Evolutionary conservation across 2,113 vertebrate species (phyloP).

Genomic region (Mus musculus): DNA sequence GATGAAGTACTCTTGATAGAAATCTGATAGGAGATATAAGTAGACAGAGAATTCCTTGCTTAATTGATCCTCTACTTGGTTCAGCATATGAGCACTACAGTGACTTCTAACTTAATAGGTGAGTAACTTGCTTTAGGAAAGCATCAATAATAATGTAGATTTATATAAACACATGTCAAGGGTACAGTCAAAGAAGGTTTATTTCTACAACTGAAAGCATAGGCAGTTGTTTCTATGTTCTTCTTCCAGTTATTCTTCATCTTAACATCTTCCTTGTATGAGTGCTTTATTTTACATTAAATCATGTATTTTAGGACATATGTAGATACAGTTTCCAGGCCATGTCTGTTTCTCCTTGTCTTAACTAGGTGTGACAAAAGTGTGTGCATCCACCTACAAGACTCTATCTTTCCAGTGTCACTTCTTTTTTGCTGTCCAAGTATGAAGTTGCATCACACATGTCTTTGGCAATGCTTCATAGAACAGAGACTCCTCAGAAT

Average conservation of each 20-base stretch:
- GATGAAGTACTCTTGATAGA: not conserved
- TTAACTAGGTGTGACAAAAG: not conserved
- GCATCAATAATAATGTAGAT: not conserved
- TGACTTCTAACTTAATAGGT: not conserved
- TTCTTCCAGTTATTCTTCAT: not conserved
- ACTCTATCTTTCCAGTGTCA: not conserved
- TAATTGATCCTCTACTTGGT: not conserved
- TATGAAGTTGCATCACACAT: not conserved
- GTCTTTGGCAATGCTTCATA: not conserved
- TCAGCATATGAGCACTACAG: not conserved
- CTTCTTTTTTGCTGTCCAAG: not conserved
- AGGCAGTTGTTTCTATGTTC: not conserved
- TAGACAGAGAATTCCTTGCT: not conserved
- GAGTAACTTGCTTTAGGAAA: conserved; percentile 27
- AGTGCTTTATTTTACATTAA: not conserved
- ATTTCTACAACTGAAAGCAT: not conserved
- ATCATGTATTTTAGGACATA: not conserved
- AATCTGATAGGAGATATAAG: not conserved
- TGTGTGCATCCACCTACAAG: not conserved
- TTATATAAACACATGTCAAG: not conserved
- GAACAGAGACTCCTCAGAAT: not conserved
- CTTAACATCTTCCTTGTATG: not conserved
- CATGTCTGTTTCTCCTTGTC: not conserved
- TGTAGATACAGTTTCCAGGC: not conserved
- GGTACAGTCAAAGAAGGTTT: not conserved